These are phyloP conservation scores for Ophioderma brevispina DNA, from an alignment of 35 echinoderm and acorn worm genomes.

Conservation along the genomic window DNA sequence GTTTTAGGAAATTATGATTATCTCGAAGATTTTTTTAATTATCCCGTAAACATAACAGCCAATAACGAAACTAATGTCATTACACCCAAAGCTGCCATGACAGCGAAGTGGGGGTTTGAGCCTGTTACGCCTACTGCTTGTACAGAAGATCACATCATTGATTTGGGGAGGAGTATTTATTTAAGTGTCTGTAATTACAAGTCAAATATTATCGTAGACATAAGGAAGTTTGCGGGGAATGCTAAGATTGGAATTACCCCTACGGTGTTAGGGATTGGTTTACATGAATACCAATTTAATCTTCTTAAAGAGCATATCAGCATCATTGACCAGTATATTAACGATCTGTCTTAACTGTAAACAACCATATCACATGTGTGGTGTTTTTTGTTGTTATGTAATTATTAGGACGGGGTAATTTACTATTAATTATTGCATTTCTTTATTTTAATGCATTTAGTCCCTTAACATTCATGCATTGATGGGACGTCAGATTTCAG, in stretches of 20 bases:
- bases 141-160: background rate
- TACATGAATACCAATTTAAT: too few relatives aligned
- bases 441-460: background rate
- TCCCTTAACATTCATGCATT: background rate
- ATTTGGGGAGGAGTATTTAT: too few relatives aligned
- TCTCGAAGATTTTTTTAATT: background rate
- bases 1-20: background rate
- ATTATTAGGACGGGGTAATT: background rate
- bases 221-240: too few relatives aligned
- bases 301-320: too few relatives aligned
- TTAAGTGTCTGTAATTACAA: too few relatives aligned
- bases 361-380: background rate
- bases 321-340: too few relatives aligned
- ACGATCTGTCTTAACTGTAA: too few relatives aligned
- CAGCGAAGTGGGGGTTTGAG: background rate
- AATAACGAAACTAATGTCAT: background rate
- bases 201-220: too few relatives aligned
- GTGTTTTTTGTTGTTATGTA: background rate
- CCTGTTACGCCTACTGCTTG: background rate
- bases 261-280: too few relatives aligned
- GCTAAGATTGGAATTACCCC: too few relatives aligned
- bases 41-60: background rate
- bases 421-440: background rate
- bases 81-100: background rate
- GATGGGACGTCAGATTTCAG: constrained; percentile 6